These are phyloP conservation scores for Psix sp. DNA, from an alignment of 1,140 invertebrate species.

Conservation along the genomic window DNA sequence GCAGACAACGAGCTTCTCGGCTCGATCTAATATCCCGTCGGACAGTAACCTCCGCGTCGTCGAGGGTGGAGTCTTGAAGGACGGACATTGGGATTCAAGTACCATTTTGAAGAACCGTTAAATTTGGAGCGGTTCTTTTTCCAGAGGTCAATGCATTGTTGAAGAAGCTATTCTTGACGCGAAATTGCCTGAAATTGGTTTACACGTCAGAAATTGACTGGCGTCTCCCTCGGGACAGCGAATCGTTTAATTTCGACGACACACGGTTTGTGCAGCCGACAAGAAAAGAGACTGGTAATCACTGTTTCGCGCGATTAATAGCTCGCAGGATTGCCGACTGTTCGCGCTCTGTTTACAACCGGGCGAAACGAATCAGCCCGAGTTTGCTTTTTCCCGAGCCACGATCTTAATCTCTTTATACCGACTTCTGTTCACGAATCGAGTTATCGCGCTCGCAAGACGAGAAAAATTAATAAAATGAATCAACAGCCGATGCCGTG, in stretches of 20 bases:
- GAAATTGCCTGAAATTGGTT: conserved; percentile 79
- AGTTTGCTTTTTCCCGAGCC: conserved; percentile 6
- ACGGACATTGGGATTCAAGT: conserved; percentile 53
- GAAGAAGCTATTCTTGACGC: conserved; percentile 76
- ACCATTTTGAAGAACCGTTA: conserved; percentile 67
- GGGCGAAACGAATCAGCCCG: conserved; percentile 10
- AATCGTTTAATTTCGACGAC: conserved; percentile 72
- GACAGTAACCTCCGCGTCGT: conserved; percentile 12
- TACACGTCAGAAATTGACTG: conserved; percentile 75
- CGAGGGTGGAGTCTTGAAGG: conserved; percentile 38
- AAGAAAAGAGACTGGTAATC: no score
- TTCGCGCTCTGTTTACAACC: conserved; percentile 3
- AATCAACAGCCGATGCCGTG: conserved; percentile 55
- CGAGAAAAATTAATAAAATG: conserved; percentile 61
- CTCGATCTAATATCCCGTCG: conserved; percentile 64
- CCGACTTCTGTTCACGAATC: conserved; percentile 28
- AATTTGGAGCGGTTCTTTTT: conserved; percentile 74
- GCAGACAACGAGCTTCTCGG: conserved; percentile 61
- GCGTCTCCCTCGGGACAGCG: conserved; percentile 58
- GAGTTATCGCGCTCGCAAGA: conserved; percentile 50
- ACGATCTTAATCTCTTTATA: conserved; percentile 49
- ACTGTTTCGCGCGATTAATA: no score
- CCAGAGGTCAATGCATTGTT: conserved; percentile 74
- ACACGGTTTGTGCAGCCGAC: no score
- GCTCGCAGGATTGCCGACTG: no score